phyloP scores from a whole-genome alignment of 2,797 vertebrate genomes.

The Thalassophryne amazonica region DNA sequence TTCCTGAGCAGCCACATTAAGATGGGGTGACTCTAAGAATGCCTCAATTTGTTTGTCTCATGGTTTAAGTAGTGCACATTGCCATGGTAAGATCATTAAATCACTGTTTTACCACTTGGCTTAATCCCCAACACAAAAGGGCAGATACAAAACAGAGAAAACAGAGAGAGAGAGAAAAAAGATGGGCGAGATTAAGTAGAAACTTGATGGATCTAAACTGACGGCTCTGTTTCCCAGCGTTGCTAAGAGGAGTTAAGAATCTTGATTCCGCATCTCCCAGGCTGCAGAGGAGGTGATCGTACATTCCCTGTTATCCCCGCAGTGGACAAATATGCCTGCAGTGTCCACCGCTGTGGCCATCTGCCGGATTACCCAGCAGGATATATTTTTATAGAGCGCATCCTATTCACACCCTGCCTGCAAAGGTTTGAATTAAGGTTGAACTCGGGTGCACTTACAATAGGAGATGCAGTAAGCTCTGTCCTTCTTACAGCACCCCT shows the following conservation, averaged over 20 bases:
- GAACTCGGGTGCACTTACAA: slow-evolving; percentile 84
- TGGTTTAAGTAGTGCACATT: slow-evolving; percentile 78
- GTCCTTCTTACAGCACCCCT: slow-evolving; percentile 70
- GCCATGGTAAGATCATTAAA: slow-evolving; percentile 84
- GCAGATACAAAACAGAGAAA: slow-evolving; percentile 69
- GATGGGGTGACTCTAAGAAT: slow-evolving; percentile 74
- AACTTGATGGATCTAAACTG: slow-evolving; percentile 81
- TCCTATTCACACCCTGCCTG: slow-evolving; percentile 78
- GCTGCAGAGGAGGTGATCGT: slow-evolving; percentile 52
- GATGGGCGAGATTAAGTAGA: slow-evolving; percentile 72
- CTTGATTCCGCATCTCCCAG: slow-evolving; percentile 61
- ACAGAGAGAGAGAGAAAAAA: slow-evolving; percentile 56
- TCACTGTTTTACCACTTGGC: slow-evolving; percentile 83
- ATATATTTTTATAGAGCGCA: slow-evolving; percentile 76
- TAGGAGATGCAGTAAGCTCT: slow-evolving; percentile 75
- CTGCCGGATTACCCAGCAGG: slow-evolving; percentile 81
- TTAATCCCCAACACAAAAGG: slow-evolving; percentile 79
- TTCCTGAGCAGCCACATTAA: slow-evolving; percentile 65
- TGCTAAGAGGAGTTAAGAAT: slow-evolving; percentile 71
- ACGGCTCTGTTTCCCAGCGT: slow-evolving; percentile 80
- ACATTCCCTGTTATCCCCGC: slow-evolving; percentile 59
- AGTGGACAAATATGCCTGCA: slow-evolving; percentile 51
- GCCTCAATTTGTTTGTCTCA: slow-evolving; percentile 75
- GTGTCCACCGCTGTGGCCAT: slow-evolving; percentile 73
- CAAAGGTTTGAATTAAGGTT: slow-evolving; percentile 82